Evolutionary conservation across 2,113 vertebrate genomes (phyloP).

Genomic region (Kobus ellipsiprymnus): DNA sequence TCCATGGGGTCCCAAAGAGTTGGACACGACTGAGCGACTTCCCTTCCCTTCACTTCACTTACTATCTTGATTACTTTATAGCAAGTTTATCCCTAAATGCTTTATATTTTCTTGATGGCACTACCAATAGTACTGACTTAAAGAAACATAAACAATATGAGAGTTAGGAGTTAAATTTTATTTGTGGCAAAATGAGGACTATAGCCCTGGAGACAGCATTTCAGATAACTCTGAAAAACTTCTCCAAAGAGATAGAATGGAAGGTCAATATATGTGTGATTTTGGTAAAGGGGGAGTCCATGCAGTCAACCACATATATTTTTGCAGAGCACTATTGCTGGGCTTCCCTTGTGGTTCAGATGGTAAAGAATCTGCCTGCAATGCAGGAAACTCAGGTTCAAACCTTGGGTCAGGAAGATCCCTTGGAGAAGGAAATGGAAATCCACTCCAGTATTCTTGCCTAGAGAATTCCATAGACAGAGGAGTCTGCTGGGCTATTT

Average conservation of each 20-base stretch:
- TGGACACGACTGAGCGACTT: too few relatives aligned
- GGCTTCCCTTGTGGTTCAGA: not conserved
- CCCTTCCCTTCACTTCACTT: not conserved
- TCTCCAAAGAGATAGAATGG: not conserved
- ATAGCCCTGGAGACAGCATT: not conserved
- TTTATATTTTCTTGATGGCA: not conserved
- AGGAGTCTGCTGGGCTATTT: not conserved
- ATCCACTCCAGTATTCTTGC: not conserved
- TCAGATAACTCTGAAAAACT: not conserved
- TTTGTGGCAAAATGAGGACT: not conserved
- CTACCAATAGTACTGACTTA: not conserved
- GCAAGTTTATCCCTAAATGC: not conserved
- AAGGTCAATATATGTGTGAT: not conserved
- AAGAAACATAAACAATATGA: not conserved
- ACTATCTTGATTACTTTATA: not conserved
- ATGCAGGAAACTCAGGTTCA: not conserved
- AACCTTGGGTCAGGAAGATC: not conserved
- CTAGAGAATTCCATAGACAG: not conserved
- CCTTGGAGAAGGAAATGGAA: not conserved
- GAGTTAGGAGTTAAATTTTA: not conserved
- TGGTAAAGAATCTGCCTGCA: not conserved
- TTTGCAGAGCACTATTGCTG: not conserved
- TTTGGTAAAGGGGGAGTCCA: not conserved
- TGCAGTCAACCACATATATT: not conserved
- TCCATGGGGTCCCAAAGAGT: accelerated